These are phyloP conservation scores for Magallana gigas DNA, from an alignment of 1,140 invertebrate species.

Conservation along the genomic window DNA sequence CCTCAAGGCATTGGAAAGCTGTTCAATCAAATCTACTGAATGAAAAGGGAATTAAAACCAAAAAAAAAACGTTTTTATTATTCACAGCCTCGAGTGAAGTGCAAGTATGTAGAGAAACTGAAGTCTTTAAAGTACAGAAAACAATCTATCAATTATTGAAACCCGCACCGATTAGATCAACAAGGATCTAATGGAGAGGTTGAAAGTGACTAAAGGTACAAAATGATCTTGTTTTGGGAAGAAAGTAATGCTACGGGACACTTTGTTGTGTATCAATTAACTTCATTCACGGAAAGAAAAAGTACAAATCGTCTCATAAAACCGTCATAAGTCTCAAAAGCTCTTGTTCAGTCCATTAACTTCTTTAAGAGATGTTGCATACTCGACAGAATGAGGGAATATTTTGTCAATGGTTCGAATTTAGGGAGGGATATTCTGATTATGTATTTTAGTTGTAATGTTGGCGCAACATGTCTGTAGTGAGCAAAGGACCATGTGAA, in stretches of 20 bases:
- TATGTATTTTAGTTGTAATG: no score
- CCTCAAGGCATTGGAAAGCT: background rate
- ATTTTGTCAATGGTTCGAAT: no score
- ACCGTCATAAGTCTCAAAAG: no score
- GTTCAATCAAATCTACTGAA: conserved; percentile 6
- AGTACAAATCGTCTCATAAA: no score
- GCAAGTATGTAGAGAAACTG: conserved; percentile 4
- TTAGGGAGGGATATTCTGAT: no score
- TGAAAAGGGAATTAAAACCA: background rate
- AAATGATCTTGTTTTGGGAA: background rate
- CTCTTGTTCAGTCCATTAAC: no score
- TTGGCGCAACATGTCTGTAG: no score
- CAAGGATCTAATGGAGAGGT: background rate
- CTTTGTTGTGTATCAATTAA: background rate
- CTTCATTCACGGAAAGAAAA: background rate
- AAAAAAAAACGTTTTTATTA: background rate
- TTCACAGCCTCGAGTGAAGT: conserved; percentile 4
- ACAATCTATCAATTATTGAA: conserved; percentile 8
- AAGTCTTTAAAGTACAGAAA: conserved; percentile 21
- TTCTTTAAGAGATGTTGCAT: no score
- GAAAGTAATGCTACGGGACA: background rate
- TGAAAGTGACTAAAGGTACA: background rate
- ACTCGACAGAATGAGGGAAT: no score
- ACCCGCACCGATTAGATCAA: background rate
- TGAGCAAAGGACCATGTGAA: no score